Percentiles rank a stretch among this genome's conserved stretches.
Conservation (phyloP, 2,888 invertebrate genomes). For the Margaritifera margaritifera region DNA sequence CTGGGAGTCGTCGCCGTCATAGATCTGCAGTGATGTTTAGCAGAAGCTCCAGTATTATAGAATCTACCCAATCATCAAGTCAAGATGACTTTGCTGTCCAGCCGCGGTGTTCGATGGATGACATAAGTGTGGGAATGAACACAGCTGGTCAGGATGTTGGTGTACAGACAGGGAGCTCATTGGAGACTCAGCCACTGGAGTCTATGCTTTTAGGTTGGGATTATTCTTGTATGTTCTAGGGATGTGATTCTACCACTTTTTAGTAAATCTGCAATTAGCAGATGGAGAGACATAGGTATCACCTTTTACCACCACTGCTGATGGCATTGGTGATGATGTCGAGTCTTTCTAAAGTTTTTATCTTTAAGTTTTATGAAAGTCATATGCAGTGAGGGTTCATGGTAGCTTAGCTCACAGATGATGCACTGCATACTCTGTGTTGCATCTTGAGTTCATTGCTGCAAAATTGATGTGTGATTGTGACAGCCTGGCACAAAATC, state of each 20-base stretch:
- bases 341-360: no score
- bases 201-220: constrained; percentile 47
- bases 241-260: background rate
- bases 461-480: no score
- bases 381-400: no score
- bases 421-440: no score
- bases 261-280: no score
- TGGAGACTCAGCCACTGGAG: constrained; percentile 51
- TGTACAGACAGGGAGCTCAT: constrained; percentile 61
- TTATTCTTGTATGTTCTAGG: background rate
- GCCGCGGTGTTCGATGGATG: constrained; percentile 47
- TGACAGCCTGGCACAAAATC: no score
- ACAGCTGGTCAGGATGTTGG: constrained; percentile 42
- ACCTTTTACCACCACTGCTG: no score
- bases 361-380: no score
- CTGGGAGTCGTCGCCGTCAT: constrained; percentile 40
- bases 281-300: no score
- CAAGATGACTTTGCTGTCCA: constrained; percentile 44
- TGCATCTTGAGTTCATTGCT: no score
- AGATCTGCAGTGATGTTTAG: constrained; percentile 46
- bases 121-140: constrained; percentile 43
- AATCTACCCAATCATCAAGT: constrained; percentile 24
- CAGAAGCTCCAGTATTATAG: constrained; percentile 45
- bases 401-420: no score
- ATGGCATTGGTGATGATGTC: no score